Percentiles rank a stretch among this genome's conserved stretches.
phyloP scores from a whole-genome alignment of 1,140 invertebrate species.

The Phymorhynchus buccinoides region DNA sequence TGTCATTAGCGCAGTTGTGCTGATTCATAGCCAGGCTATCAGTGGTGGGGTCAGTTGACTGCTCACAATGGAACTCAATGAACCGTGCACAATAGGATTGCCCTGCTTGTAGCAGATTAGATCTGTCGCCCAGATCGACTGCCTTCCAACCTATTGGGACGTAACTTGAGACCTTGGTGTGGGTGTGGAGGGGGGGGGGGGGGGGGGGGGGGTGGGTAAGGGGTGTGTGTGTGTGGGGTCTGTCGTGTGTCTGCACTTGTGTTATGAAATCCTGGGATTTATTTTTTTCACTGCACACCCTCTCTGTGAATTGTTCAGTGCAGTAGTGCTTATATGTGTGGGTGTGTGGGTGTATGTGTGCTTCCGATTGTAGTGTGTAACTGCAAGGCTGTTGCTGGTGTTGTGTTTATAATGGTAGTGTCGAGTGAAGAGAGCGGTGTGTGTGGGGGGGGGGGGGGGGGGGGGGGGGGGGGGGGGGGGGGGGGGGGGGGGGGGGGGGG shows the following conservation, averaged over 20 bases:
- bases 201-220: no score
- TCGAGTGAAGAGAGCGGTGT: no score
- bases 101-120: neutral
- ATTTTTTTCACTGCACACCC: neutral
- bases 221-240: neutral
- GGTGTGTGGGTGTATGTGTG: no score
- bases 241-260: neutral
- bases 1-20: no score
- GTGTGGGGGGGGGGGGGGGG: no score
- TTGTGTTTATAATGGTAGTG: no score
- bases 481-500: no score
- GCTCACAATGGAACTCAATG: neutral
- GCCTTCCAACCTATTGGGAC: neutral
- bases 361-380: no score
- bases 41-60: neutral
- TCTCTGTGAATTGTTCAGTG: neutral
- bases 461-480: no score
- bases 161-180: conserved; percentile 65
- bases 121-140: neutral
- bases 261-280: no score
- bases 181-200: neutral
- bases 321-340: no score
- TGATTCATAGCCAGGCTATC: neutral
- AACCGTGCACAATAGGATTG: neutral
- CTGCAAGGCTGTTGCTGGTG: no score